Percentiles rank a stretch among this genome's conserved stretches.
These are phyloP conservation scores for Keiferia lycopersicella DNA, from an alignment of 2,888 invertebrate genomes.

Conservation along the genomic window DNA sequence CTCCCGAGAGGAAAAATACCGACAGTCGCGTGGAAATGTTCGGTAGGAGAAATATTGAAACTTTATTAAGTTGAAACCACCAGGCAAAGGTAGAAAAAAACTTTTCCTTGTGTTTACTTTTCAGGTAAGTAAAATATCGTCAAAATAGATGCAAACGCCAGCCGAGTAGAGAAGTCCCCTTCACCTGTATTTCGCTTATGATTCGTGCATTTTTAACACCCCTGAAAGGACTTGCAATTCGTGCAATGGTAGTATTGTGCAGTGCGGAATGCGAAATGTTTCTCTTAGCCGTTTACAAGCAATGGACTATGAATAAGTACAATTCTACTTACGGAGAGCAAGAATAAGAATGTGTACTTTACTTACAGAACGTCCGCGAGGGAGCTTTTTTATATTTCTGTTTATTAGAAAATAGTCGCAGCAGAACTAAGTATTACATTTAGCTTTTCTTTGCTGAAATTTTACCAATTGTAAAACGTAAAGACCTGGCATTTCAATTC, in stretches of 20 bases:
- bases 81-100: no score
- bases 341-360: conserved; percentile 3
- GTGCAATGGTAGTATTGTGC: conserved; percentile 37
- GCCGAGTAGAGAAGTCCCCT: conserved; percentile 39
- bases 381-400: not conserved
- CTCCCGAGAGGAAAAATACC: conserved; percentile 33
- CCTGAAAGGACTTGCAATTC: conserved; percentile 56
- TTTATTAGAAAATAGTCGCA: not conserved
- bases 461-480: no score
- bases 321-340: conserved; percentile 12
- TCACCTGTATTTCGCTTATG: conserved; percentile 58
- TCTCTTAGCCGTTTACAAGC: conserved; percentile 21
- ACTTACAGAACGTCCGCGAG: not conserved
- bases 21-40: conserved; percentile 23
- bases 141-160: conserved; percentile 26
- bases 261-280: conserved; percentile 25
- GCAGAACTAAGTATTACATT: no score
- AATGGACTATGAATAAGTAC: conserved; percentile 25
- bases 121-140: not conserved
- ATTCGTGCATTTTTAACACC: conserved; percentile 71
- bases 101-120: not conserved
- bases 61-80: no score
- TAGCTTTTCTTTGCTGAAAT: no score
- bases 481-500: no score
- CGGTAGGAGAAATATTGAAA: conserved; percentile 19